Percentiles rank a stretch among this genome's conserved stretches.
These are phyloP conservation scores for Microplitis deprimator DNA, from an alignment of 2,888 invertebrate genomes.

Conservation along the genomic window DNA sequence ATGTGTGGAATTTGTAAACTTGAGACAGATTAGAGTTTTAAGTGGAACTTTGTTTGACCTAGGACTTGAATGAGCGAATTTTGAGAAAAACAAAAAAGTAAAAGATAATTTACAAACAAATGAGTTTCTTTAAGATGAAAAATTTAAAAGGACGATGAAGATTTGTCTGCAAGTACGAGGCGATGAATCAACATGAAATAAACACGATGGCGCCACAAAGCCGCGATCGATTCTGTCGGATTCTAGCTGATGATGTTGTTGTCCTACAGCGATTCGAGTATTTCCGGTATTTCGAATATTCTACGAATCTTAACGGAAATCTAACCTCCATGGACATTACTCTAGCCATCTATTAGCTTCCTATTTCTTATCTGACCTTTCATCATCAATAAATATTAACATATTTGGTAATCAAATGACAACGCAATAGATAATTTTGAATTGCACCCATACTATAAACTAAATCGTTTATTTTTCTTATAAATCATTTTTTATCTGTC, in stretches of 20 bases:
- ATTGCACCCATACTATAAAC: no score
- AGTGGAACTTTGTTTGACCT: no score
- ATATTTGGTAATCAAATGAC: no score
- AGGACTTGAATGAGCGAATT: no score
- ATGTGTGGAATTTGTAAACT: no score
- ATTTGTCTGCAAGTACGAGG: conserved; percentile 24
- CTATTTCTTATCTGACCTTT: not conserved
- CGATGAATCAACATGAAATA: conserved; percentile 52
- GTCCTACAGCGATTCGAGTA: conserved; percentile 16
- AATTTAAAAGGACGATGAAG: conserved; percentile 25
- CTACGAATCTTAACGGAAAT: conserved; percentile 35
- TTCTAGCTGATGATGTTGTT: not conserved
- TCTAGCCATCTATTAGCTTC: conserved; percentile 7
- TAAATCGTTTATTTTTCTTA: no score
- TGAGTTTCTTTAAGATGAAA: conserved; percentile 4
- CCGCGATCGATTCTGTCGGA: conserved; percentile 46
- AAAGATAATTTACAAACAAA: conserved; percentile 5
- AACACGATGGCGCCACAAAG: conserved; percentile 49
- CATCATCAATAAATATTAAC: not conserved
- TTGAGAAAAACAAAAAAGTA: no score
- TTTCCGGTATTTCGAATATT: conserved; percentile 46
- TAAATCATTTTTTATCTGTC: no score
- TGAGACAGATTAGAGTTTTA: no score
- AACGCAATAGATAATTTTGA: no score
- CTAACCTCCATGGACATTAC: conserved; percentile 24